Evolutionary conservation across 2,797 vertebrate genomes (phyloP).

Genomic region (Urophycis tenuis): DNA sequence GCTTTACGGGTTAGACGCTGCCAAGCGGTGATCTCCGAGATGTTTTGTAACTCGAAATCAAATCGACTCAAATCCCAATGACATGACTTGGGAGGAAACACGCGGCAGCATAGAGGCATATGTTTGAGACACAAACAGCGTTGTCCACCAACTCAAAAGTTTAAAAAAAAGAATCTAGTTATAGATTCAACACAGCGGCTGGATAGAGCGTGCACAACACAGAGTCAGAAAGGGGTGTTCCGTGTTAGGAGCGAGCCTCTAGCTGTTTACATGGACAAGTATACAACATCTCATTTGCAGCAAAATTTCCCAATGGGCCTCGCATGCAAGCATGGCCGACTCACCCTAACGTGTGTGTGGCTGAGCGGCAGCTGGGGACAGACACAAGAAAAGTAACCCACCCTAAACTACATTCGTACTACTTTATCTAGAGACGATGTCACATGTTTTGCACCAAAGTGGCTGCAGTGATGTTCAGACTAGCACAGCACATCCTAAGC

Average conservation of each 20-base stretch:
- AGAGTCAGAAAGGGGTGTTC: too few species aligned
- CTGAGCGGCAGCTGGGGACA: background rate
- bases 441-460: background rate
- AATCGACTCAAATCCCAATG: background rate
- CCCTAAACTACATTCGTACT: background rate
- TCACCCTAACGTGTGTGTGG: background rate
- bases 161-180: too few species aligned
- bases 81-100: background rate
- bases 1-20: background rate
- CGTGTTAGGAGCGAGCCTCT: background rate
- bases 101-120: background rate
- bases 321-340: background rate
- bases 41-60: too few species aligned
- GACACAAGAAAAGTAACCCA: background rate
- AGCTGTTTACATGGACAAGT: background rate
- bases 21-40: background rate
- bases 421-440: too few species aligned
- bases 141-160: too few species aligned
- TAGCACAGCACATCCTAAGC: background rate
- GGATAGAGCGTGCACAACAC: too few species aligned
- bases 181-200: too few species aligned
- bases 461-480: background rate
- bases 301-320: background rate
- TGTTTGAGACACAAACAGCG: background rate
- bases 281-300: background rate